Evolutionary conservation across 2,797 vertebrate species (phyloP), one percentile per base, ranked within the genome.

Genomic region (Thripadectes ignobilis): DNA sequence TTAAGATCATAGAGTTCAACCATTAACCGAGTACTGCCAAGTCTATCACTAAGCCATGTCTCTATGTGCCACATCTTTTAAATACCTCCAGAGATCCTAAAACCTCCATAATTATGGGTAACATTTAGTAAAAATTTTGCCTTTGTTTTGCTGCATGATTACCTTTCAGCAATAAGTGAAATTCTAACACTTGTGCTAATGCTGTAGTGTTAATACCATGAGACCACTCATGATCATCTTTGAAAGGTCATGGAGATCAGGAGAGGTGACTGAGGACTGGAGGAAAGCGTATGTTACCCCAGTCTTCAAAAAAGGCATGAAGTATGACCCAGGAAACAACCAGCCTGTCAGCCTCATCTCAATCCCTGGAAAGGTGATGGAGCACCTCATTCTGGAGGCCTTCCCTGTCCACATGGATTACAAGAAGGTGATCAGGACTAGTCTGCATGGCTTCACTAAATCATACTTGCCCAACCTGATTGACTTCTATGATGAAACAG

Each of bases 261-360:
- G 39, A 84, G 30, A 52, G 34, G 6, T 46, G 18, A 18, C 59
- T 72, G 39, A 41, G 45, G 24, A 34, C 66, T 65, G n/a, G 12
- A 39, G 58, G n/a, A 4, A 51, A 39, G 8, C 10, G 51, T 10
- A 45, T 39, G 17, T 46, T 0, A 1, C 12, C n/a, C 19, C 21
- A 39, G 12, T 22, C 9, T 58, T 71, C 29, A 26, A 45, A 71
- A 83, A 57, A 14, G 10, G 1, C 3, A 30, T 45, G n/a, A 6
- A 22, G 29, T 7, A 51, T 2, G 20, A 18, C 11, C 12, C 27
- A 43, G 16, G 9, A 13, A 63, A 12, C 24, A 8, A 51, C 23
- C 0, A 0, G 9, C 3, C 65, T 34, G 43, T 63, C 43, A 45
- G 8, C 14, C 9, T 52, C 45, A 27, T 12, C 51, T 58, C 43